Base-by-base conservation (phyloP, 92 coral and sea anemone species). In the Heliopora coerulea region DNA sequence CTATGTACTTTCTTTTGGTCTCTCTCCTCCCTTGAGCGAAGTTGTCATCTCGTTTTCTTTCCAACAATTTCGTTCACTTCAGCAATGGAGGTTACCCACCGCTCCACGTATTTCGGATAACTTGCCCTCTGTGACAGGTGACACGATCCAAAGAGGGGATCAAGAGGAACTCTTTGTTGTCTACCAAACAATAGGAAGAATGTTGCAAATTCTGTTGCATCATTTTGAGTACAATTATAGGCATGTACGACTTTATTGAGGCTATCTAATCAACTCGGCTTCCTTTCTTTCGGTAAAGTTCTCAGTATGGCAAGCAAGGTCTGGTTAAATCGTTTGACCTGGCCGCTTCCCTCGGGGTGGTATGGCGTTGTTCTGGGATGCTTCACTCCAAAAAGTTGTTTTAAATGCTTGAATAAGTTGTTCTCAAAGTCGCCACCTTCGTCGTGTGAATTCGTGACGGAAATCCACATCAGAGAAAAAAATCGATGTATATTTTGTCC, bases 231-330 rank as follows among this genome's bases (percentile, higher is more conserved):
- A 49, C 81, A 80, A 13, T 82, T 82, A 31, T 82, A 82, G 54
- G 85, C 75, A 59, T 82, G 85, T n/a, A 82, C 75, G 54, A 75
- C 86, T 37, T 65, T 82, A 20, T 65, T 54, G 7, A 75, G 70
- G 58, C 82, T 75, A 25, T 75, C 82, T 18, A 46, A 28, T 72
- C 76, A 74, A 18, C 49, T 57, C 27, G 82, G 76, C 23, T 64
- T 67, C 65, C 73, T 35, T 52, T 62, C 37, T 33, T 62, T 81
- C 12, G 75, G 75, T 35, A 73, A 15, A 1, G 81, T 62, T 35
- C 68, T 62, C 26, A 62, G 39, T 75, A 73, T 62, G 57, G 68
- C 68, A 25, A 59, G 65, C 19, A 59, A 46, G 52, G 68, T 30
- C 48, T 62, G 68, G 24, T 62, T 62, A 48, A 62, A 62, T 62